Conservation (phyloP, 2,888 invertebrate species). For the Nomada hirtipes region DNA sequence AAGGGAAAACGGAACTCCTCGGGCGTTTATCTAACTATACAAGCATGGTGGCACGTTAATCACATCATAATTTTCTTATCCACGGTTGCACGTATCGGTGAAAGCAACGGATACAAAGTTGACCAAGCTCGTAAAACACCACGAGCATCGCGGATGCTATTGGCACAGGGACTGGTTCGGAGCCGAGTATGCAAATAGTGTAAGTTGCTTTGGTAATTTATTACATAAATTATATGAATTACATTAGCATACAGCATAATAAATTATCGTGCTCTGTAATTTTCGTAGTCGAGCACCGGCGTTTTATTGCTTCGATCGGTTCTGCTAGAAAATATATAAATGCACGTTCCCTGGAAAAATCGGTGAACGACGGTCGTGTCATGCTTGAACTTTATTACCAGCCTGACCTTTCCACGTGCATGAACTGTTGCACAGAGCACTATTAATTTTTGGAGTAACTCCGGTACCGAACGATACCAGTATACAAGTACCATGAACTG, state of each 20-base stretch:
- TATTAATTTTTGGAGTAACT: conserved; percentile 19
- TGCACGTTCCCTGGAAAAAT: not conserved
- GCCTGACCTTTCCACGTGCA: conserved; percentile 33
- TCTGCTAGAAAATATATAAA: conserved; percentile 43
- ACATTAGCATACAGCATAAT: conserved; percentile 40
- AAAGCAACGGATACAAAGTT: conserved; percentile 47
- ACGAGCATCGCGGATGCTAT: conserved; percentile 41
- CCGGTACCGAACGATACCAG: not conserved
- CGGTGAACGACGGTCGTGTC: conserved; percentile 27
- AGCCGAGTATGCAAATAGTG: conserved; percentile 58
- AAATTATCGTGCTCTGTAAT: conserved; percentile 50
- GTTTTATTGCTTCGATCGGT: conserved; percentile 30
- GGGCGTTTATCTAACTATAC: not conserved
- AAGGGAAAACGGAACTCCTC: not conserved
- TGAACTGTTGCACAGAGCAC: conserved; percentile 1
- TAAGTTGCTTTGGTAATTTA: conserved; percentile 52
- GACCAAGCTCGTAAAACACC: conserved; percentile 46
- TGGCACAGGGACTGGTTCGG: conserved; percentile 33
- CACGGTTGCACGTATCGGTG: conserved; percentile 30
- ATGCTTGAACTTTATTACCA: conserved; percentile 24
- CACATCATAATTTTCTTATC: conserved; percentile 46
- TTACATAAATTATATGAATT: conserved; percentile 57
- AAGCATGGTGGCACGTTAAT: conserved; percentile 31
- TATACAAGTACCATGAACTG: not conserved
- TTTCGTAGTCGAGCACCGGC: conserved; percentile 28